Evolutionary conservation across 1,140 invertebrate genomes (phyloP).

Genomic region (Sycophila sp.): DNA sequence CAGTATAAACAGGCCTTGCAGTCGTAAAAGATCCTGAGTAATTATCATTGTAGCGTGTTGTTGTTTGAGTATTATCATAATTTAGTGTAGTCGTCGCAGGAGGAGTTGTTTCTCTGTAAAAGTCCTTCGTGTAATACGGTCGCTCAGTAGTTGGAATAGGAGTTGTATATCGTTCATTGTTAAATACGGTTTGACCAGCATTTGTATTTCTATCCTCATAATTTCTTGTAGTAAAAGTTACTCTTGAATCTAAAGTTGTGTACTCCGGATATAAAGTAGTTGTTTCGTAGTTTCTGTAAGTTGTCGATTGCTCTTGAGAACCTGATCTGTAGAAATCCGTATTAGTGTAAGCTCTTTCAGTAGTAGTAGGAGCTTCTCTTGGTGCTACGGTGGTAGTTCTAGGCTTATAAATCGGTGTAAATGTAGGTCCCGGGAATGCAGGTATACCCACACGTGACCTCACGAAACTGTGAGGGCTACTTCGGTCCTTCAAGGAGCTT

Average conservation of each 20-base stretch:
- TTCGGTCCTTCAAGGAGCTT: background rate
- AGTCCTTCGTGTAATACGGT: conserved; percentile 1
- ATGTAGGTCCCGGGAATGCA: conserved; percentile 54
- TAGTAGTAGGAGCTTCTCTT: conserved; percentile 44
- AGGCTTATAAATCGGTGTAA: conserved; percentile 57
- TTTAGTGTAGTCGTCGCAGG: background rate
- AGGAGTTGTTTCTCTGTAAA: conserved; percentile 17
- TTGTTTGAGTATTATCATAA: background rate
- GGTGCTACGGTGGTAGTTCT: conserved; percentile 45
- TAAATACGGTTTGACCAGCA: conserved; percentile 1
- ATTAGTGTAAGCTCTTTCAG: conserved; percentile 43
- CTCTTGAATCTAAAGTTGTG: background rate
- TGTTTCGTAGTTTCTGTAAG: conserved; percentile 33
- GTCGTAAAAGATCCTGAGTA: conserved; percentile 16
- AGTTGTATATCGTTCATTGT: conserved; percentile 6
- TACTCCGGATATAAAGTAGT: conserved; percentile 37
- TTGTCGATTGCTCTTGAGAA: conserved; percentile 39
- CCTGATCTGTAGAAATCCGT: conserved; percentile 45
- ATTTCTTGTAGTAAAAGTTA: background rate
- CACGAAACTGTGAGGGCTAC: conserved; percentile 5
- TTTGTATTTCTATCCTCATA: conserved; percentile 6
- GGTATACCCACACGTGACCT: conserved; percentile 40
- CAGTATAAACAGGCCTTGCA: conserved; percentile 4
- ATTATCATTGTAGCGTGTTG: background rate
- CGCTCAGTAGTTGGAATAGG: conserved; percentile 8